Base-by-base conservation (phyloP, 2,797 vertebrate genomes). In the Bufotes viridis region DNA sequence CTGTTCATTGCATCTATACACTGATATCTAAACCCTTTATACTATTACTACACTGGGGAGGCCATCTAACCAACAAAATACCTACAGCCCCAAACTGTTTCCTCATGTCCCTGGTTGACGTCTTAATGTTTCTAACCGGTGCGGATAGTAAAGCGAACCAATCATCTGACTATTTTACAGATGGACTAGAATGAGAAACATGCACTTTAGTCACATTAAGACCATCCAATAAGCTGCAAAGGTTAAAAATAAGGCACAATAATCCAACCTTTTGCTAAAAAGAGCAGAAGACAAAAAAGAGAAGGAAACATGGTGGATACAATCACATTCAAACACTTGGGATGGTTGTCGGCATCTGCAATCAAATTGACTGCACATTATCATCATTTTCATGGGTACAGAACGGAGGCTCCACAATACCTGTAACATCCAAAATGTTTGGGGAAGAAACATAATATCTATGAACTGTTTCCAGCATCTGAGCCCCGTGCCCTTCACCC, bases 401-500 rank as follows among this genome's bases (percentile, higher is more conserved):
- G 20, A 49, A 18, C 34, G 17, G n/a, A 14, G 15, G 72, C 2
- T 22, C 55, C 13, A 78, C 57, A 79, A 24, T 93, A 99, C 98
- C 98, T 94, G 98, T 99, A 93, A 99, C 97, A 94, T 99, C 98
- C 95, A 98, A 97, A 90, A 99, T 96, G 92, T 96, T 96, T 91
- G 97, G 95, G 90, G 95, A 94, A 86, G 95, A 94, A 93, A 97
- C 97, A 91, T 98, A 99, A 91, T 97, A 99, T 93, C 96, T 96
- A 92, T 99, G 98, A 89, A 99, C 96, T 8, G 98, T 97, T 95
- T 99, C 98, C 93, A 99, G 95, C 93, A 99, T 96, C 92, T 97
- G 98, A 93, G 98, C 97, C 89, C 98, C 98, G 65, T 99, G 98
- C 88, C 98, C 98, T 94, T 99, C 97, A 93, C 98, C 98, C 96